Conservation (phyloP, 1,140 invertebrate species). For the Habropoda laboriosa region DNA sequence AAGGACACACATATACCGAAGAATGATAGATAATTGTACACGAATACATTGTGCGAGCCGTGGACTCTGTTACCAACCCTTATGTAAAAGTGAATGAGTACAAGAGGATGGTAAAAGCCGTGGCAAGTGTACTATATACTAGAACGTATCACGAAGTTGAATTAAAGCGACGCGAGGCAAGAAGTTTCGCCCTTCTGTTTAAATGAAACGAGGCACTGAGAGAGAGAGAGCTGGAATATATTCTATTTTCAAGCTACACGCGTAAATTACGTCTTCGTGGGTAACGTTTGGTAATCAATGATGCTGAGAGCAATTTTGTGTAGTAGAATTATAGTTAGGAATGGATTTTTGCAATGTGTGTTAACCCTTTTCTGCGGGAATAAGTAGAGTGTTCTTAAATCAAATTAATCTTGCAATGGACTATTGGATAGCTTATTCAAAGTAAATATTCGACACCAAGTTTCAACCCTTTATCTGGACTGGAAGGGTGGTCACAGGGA, state of each 20-base stretch:
- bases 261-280: neutral
- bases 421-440: too few species aligned
- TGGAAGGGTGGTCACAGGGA: too few species aligned
- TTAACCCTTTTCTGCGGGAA: too few species aligned
- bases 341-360: too few species aligned
- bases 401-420: too few species aligned
- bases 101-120: slow-evolving; percentile 25
- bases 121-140: neutral
- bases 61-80: neutral
- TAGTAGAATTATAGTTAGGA: neutral
- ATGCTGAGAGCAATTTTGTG: neutral
- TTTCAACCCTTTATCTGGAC: too few species aligned
- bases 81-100: slow-evolving; percentile 19
- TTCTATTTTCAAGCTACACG: neutral
- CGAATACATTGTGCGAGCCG: slow-evolving; percentile 37
- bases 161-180: slow-evolving; percentile 45
- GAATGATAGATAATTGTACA: slow-evolving; percentile 54
- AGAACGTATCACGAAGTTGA: slow-evolving; percentile 31
- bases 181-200: slow-evolving; percentile 11
- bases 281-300: neutral
- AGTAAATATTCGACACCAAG: too few species aligned
- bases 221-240: neutral
- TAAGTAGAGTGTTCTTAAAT: too few species aligned
- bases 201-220: slow-evolving; percentile 33
- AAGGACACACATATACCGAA: too few species aligned